These are phyloP conservation scores for Lateolabrax maculatus DNA, from an alignment of 2,797 vertebrate species.

Conservation along the genomic window DNA sequence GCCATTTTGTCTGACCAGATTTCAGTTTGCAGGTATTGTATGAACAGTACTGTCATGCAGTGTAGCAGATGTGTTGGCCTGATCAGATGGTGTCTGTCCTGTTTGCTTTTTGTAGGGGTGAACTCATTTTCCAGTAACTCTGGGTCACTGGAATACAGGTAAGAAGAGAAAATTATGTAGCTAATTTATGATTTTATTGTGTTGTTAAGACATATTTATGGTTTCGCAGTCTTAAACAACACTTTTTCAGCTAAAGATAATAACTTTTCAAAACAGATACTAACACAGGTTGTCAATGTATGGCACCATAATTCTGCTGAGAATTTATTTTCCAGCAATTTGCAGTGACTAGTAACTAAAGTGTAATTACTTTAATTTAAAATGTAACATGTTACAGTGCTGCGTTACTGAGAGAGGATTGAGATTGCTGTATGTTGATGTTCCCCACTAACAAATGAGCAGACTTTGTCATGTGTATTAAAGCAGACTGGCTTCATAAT, in stretches of 20 bases:
- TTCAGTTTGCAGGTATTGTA: neutral
- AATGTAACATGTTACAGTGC: neutral
- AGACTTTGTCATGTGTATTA: neutral
- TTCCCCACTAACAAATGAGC: neutral
- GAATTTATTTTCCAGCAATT: neutral
- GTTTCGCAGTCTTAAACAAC: neutral
- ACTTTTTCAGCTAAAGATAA: neutral
- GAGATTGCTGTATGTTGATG: neutral
- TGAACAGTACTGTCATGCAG: neutral
- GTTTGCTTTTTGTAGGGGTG: slow-evolving; percentile 78
- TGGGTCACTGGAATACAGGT: slow-evolving; percentile 88
- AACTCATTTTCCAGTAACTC: slow-evolving; percentile 73
- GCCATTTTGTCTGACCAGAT: neutral
- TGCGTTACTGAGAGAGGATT: neutral
- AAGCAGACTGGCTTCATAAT: neutral
- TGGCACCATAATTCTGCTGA: neutral
- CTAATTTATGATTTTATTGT: neutral
- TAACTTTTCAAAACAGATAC: neutral
- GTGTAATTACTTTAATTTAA: neutral
- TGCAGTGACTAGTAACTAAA: neutral
- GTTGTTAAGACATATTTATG: neutral
- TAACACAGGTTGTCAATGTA: neutral
- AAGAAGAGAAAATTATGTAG: slow-evolving; percentile 34
- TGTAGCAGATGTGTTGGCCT: neutral
- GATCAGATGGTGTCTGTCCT: slow-evolving; percentile 11